phyloP scores from a whole-genome alignment of 2,888 invertebrate genomes.

The Fabriciana adippe region DNA sequence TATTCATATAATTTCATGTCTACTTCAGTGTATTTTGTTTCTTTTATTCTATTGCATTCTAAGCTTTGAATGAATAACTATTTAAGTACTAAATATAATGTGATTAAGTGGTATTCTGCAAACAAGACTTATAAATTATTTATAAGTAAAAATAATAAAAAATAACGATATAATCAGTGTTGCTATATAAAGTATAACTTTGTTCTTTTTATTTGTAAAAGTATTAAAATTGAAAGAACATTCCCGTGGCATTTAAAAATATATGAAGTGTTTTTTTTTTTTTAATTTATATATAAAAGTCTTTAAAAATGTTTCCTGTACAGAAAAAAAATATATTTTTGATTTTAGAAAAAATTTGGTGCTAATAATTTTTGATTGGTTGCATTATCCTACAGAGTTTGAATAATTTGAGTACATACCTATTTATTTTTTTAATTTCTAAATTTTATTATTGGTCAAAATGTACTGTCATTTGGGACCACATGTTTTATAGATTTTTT shows the following conservation, averaged over 20 bases:
- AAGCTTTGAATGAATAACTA: conserved; percentile 1
- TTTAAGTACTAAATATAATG: conserved; percentile 12
- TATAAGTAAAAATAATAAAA: conserved; percentile 6
- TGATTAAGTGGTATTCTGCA: conserved; percentile 13
- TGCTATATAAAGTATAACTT: conserved; percentile 11
- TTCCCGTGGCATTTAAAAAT: conserved; percentile 23
- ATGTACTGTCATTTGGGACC: conserved; percentile 36
- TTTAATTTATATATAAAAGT: background rate
- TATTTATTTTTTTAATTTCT: conserved; percentile 14
- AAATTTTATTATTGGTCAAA: conserved; percentile 31
- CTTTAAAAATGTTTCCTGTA: background rate
- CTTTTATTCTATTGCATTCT: conserved; percentile 1
- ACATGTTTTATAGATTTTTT: conserved; percentile 28
- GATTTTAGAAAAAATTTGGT: conserved; percentile 27
- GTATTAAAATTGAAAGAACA: conserved; percentile 13
- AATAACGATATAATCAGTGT: conserved; percentile 9
- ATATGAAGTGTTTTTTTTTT: conserved; percentile 1
- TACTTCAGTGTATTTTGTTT: conserved; percentile 1
- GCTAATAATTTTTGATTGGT: conserved; percentile 32
- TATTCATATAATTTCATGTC: conserved; percentile 5
- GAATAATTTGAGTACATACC: conserved; percentile 14
- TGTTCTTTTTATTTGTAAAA: conserved; percentile 9
- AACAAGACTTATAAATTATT: conserved; percentile 22
- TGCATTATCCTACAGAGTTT: conserved; percentile 23
- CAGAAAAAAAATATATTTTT: conserved; percentile 16